A percentile compares a stretch with the other conserved stretches of the same genome.
Conservation (phyloP, 2,888 invertebrate genomes). For the Oeneis ivallda region DNA sequence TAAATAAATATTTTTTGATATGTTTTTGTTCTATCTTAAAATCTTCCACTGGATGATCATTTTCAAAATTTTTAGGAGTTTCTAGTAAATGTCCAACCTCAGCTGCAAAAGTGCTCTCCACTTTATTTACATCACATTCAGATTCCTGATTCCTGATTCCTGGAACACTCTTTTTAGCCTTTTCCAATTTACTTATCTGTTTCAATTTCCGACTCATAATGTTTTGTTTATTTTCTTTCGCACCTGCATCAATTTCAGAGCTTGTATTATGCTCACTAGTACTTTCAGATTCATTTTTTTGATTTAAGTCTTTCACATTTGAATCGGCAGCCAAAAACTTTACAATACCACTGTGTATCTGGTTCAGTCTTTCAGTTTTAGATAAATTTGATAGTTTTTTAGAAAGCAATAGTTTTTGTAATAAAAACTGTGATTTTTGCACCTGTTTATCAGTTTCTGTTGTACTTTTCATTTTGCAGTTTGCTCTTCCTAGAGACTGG, state of each 20-base stretch:
- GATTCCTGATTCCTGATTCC: no score
- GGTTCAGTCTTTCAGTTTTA: constrained; percentile 25
- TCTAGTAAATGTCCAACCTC: not conserved
- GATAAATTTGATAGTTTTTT: constrained; percentile 13
- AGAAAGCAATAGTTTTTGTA: constrained; percentile 24
- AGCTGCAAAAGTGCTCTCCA: not conserved
- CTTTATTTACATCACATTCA: not conserved
- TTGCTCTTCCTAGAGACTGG: constrained; percentile 51
- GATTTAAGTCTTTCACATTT: no score
- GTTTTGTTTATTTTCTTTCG: no score
- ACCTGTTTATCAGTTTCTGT: not conserved
- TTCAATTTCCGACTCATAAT: no score
- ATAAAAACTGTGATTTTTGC: constrained; percentile 29
- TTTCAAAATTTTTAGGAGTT: not conserved
- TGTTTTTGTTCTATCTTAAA: not conserved
- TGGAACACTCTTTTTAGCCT: constrained; percentile 25
- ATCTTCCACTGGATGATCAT: not conserved
- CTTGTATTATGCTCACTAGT: no score
- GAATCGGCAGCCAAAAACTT: constrained; percentile 30
- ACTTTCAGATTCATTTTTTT: no score
- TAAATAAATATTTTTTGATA: not conserved
- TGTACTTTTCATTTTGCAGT: constrained; percentile 7
- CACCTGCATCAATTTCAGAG: no score
- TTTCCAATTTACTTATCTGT: no score
- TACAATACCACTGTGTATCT: constrained; percentile 40